Percentiles rank a stretch among this genome's conserved stretches.
These are phyloP conservation scores for Halcyon leucocephala DNA, from an alignment of 2,797 vertebrate genomes.

Conservation along the genomic window DNA sequence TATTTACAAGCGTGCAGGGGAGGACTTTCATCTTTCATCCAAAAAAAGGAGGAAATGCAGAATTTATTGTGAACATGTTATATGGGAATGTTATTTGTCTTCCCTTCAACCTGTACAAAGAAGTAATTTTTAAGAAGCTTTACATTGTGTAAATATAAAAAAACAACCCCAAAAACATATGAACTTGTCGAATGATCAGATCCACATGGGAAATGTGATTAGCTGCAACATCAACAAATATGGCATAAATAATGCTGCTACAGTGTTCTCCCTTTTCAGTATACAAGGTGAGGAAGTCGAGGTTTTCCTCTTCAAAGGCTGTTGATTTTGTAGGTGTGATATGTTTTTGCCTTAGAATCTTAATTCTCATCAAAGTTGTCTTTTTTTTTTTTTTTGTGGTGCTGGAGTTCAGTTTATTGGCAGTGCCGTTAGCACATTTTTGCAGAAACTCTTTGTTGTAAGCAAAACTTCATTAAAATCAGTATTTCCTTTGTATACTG, in stretches of 20 bases:
- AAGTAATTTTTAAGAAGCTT: not conserved
- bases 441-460: not conserved
- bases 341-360: not conserved
- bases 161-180: not conserved
- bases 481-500: fast-evolving
- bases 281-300: not conserved
- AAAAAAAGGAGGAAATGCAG: not conserved
- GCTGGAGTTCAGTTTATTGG: not conserved
- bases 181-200: not conserved
- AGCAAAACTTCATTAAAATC: not conserved
- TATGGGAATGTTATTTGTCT: not conserved
- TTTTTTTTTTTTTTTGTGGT: not conserved
- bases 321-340: not conserved
- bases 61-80: fast-evolving
- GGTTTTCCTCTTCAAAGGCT: not conserved
- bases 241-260: not conserved
- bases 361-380: not conserved
- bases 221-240: not conserved
- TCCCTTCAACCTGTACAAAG: not conserved
- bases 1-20: fast-evolving
- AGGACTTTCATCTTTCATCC: not conserved
- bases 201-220: fast-evolving
- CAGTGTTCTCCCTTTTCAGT: not conserved
- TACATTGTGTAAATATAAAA: not conserved
- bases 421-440: not conserved